phyloP scores from a whole-genome alignment of 2,888 invertebrate genomes.

The Caenorhabditis doughertyi region DNA sequence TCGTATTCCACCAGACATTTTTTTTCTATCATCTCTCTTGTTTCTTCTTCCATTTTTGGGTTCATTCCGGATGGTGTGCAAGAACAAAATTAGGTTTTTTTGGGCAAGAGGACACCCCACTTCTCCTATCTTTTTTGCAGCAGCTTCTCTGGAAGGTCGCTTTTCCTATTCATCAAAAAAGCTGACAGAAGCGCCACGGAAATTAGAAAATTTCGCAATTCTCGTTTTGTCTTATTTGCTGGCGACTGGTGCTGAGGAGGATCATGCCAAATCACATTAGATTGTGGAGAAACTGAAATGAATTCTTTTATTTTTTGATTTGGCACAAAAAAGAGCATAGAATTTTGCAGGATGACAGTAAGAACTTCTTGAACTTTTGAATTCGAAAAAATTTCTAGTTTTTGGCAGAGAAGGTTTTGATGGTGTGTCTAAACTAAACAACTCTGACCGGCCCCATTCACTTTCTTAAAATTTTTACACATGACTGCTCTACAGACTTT shows the following conservation, averaged over 20 bases:
- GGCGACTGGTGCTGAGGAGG: background rate
- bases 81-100: slow-evolving; percentile 61
- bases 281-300: slow-evolving; percentile 25
- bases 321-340: background rate
- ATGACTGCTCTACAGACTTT: background rate
- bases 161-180: slow-evolving; percentile 57
- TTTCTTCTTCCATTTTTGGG: slow-evolving; percentile 34
- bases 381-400: no score
- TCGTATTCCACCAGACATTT: slow-evolving; percentile 22
- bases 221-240: slow-evolving; percentile 30
- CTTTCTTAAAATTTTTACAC: background rate
- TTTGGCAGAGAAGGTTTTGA: no score
- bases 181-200: slow-evolving; percentile 58
- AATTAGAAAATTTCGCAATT: slow-evolving; percentile 60
- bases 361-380: no score
- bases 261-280: slow-evolving; percentile 29
- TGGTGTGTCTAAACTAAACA: no score
- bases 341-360: no score
- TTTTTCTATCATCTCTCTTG: slow-evolving; percentile 18
- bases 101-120: slow-evolving; percentile 45
- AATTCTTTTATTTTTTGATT: slow-evolving; percentile 7
- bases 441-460: background rate
- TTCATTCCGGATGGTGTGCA: slow-evolving; percentile 50
- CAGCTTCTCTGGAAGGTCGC: slow-evolving; percentile 34
- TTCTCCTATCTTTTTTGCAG: slow-evolving; percentile 23